Evolutionary conservation across 2,797 vertebrate species (phyloP), one percentile per base, ranked within the genome.

Genomic region (Apogon talboti): DNA sequence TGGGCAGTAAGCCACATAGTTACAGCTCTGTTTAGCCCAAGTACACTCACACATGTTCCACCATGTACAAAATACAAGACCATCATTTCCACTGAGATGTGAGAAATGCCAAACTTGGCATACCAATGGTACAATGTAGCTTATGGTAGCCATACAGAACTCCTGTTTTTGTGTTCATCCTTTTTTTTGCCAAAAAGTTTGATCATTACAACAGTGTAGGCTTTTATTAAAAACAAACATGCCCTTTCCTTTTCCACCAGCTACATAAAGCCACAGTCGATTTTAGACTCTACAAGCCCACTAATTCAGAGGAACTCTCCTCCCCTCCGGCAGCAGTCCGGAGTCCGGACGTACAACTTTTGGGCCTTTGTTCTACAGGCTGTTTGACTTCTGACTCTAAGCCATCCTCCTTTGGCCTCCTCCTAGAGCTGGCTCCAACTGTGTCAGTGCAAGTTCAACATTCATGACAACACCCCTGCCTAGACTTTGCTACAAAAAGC

Each of bases 1-100:
- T 88, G 21, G 21, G 21, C 83, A 90, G 81, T 87, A 78, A 64
- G 73, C 76, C 76, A 72, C 61, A 84, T 69, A 67, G 72, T 71
- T 65, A 43, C 72, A 49, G 61, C 63, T 70, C 67, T 74, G 71
- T 50, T 50, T 35, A 37, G 48, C 30, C 9, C 21, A 24, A 24
- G 21, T 24, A 67, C 45, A 43, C 9, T 46, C 18, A 61, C 51
- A 45, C 33, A 68, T 35, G 59, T 18, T 59, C 37, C 28, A 16
- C 50, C 19, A 70, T 24, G 40, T 10, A 18, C 57, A 55, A 43
- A 33, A 18, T 35, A 12, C 40, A 67, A 77, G 61, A 43, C 42
- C 54, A 53, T 13, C 1, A 3, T 44, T 48, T 53, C 14, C 15
- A 21, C 33, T 16, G 13, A 21, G n/a, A 37, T 37, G 7, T 13